Conservation (phyloP, 2,888 invertebrate species). For the Blomia tropicalis region DNA sequence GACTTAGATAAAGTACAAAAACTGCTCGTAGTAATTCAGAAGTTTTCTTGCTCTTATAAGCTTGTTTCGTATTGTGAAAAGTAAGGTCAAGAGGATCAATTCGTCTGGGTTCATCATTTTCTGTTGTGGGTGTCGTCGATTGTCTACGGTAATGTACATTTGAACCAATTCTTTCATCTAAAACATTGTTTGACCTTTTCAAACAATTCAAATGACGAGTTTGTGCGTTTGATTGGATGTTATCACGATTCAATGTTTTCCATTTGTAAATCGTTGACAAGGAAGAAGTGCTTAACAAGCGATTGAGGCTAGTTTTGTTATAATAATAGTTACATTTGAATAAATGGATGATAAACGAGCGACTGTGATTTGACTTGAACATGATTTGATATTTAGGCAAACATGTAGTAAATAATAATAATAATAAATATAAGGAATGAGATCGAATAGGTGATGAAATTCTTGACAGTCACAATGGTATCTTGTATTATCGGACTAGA, state of each 20-base stretch:
- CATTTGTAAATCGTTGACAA: too few relatives aligned
- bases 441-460: neutral
- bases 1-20: conserved; percentile 78
- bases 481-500: too few relatives aligned
- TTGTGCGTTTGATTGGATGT: too few relatives aligned
- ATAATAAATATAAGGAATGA: neutral
- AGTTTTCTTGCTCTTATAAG: conserved; percentile 89
- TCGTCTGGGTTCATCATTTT: neutral
- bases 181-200: too few relatives aligned
- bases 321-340: neutral
- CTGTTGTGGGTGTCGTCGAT: neutral
- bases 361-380: neutral
- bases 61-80: conserved; percentile 72
- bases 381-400: too few relatives aligned
- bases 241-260: too few relatives aligned
- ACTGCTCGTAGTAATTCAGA: conserved; percentile 75
- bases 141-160: neutral
- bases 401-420: neutral
- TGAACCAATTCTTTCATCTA: too few relatives aligned
- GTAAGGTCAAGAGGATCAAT: conserved; percentile 47
- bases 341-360: neutral
- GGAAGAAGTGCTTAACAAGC: too few relatives aligned
- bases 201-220: too few relatives aligned
- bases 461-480: too few relatives aligned
- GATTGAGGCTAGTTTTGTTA: too few relatives aligned